phyloP scores from a whole-genome alignment of 2,113 vertebrate genomes.

The Oncorhynchus tshawytscha region DNA sequence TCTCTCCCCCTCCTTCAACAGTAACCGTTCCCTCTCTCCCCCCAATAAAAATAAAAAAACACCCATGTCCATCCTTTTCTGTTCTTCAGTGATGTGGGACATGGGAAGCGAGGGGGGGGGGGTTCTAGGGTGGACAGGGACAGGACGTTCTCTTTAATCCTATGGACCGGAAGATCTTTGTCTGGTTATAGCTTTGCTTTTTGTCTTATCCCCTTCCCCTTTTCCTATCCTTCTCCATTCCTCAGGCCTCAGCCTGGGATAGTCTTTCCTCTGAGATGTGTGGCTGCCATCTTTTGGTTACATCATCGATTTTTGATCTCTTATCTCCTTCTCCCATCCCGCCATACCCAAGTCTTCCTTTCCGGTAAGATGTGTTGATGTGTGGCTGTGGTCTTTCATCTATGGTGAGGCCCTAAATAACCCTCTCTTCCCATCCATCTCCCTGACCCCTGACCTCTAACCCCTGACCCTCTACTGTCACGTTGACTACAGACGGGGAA shows the following conservation, averaged over 20 bases:
- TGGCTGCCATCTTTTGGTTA: neutral
- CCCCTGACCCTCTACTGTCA: conserved; percentile 12
- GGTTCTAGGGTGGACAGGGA: conserved; percentile 37
- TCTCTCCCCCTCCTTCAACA: no score
- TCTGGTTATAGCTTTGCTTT: conserved; percentile 56
- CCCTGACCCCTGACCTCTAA: conserved; percentile 27
- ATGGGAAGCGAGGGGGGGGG: conserved; percentile 56
- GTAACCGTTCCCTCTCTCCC: no score
- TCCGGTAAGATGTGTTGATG: neutral
- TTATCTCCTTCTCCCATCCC: no score
- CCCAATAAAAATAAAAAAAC: conserved; percentile 6
- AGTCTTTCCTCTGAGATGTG: conserved; percentile 21
- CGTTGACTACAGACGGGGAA: conserved; percentile 24
- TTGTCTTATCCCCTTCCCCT: conserved; percentile 46
- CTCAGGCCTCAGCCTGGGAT: neutral
- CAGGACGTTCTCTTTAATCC: conserved; percentile 71
- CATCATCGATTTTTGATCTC: no score
- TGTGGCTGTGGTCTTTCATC: conserved; percentile 40
- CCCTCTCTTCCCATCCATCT: conserved; percentile 32
- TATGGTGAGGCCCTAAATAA: conserved; percentile 9
- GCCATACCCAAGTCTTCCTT: no score
- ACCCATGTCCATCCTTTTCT: conserved; percentile 13
- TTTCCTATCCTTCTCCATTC: conserved; percentile 27
- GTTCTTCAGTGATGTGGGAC: conserved; percentile 45
- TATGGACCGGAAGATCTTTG: conserved; percentile 52